These are phyloP conservation scores for Syncerus caffer DNA, from an alignment of 2,797 vertebrate genomes.

Conservation along the genomic window DNA sequence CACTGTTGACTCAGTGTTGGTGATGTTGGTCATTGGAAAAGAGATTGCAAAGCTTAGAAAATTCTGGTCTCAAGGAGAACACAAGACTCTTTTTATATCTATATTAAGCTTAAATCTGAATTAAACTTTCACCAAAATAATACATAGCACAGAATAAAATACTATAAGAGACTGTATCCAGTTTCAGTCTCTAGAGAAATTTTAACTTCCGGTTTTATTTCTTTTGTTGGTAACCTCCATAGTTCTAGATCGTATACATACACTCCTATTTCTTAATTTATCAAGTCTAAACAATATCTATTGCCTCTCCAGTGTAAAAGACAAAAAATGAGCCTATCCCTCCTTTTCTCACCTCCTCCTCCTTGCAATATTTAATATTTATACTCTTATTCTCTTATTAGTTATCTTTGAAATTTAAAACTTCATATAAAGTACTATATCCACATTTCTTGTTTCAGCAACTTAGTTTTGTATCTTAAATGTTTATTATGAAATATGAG, in stretches of 20 bases:
- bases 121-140: conserved; percentile 23
- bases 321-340: not conserved
- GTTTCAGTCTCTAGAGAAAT: not conserved
- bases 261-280: not conserved
- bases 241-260: not conserved
- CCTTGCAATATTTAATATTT: not conserved
- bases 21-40: not conserved
- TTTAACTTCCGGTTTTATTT: not conserved
- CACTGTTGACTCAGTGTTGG: not conserved
- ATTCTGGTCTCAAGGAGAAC: not conserved
- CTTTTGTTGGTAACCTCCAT: not conserved
- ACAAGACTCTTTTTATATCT: not conserved
- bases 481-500: conserved; percentile 8
- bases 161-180: not conserved
- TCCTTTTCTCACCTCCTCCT: not conserved
- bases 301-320: not conserved
- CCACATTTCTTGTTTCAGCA: not conserved
- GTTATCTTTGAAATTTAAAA: conserved; percentile 11
- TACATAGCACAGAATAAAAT: not conserved
- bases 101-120: not conserved
- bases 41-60: not conserved
- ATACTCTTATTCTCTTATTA: not conserved
- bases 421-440: not conserved
- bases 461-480: conserved; percentile 15
- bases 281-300: conserved; percentile 7